These are phyloP conservation scores for Chrysolina americana DNA, from an alignment of 2,888 invertebrate genomes.

Conservation along the genomic window DNA sequence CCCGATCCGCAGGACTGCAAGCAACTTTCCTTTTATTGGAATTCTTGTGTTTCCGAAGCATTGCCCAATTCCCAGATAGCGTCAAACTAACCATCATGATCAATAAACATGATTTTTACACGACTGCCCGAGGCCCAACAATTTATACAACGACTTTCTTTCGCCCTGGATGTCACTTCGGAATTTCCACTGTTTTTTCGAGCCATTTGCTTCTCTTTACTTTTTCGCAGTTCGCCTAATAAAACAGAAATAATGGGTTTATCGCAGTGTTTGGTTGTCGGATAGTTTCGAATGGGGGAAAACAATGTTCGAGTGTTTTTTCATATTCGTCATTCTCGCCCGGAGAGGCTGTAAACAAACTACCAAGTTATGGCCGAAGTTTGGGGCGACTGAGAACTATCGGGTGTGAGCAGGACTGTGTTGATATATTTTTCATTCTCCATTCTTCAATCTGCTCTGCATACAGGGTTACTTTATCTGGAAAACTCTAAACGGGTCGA, in stretches of 20 bases:
- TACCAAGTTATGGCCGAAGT: not conserved
- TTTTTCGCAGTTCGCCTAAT: conserved; percentile 33
- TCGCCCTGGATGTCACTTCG: conserved; percentile 31
- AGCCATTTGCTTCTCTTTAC: conserved; percentile 43
- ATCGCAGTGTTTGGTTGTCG: conserved; percentile 3
- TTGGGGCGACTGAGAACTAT: not conserved
- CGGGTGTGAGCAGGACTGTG: no score
- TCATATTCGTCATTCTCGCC: conserved; percentile 7
- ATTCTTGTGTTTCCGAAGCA: conserved; percentile 67
- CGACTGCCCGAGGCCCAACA: conserved; percentile 40
- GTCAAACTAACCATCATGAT: conserved; percentile 68
- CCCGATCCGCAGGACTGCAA: conserved; percentile 60
- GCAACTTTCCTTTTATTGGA: conserved; percentile 65
- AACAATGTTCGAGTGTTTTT: conserved; percentile 2
- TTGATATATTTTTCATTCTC: no score
- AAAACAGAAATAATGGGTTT: conserved; percentile 39
- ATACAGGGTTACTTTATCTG: no score
- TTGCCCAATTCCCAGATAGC: conserved; percentile 66
- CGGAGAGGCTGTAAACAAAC: conserved; percentile 1
- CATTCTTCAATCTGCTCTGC: no score
- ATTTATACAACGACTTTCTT: conserved; percentile 45
- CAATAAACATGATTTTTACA: conserved; percentile 64
- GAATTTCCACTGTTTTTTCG: conserved; percentile 43
- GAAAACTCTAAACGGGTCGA: no score
- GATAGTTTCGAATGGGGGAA: not conserved